Conservation (phyloP, 53 echinoderm and acorn worm genomes). For the Paelopatides confundens region DNA sequence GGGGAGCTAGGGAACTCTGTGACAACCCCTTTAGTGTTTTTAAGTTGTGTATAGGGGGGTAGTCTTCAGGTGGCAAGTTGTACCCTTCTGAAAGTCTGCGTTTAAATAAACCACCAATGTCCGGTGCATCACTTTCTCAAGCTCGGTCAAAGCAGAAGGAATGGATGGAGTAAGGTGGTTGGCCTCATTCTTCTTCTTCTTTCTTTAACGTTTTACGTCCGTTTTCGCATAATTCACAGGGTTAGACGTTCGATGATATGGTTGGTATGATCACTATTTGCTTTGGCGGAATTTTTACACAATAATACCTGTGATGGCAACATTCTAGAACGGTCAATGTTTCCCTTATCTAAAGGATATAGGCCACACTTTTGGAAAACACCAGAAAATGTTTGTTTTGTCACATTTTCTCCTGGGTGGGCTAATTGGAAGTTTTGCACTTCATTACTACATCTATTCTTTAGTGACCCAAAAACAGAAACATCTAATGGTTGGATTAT, state of each 20-base stretch:
- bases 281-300: no score
- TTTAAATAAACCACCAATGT: neutral
- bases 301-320: no score
- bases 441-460: slow-evolving; percentile 33
- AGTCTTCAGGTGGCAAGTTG: neutral
- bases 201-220: no score
- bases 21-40: no score
- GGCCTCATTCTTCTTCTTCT: slow-evolving; percentile 12
- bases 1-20: no score
- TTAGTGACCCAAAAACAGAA: slow-evolving; percentile 27
- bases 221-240: no score
- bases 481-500: slow-evolving; percentile 69
- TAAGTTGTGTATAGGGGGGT: neutral
- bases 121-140: neutral
- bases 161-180: neutral
- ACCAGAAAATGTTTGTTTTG: slow-evolving; percentile 51
- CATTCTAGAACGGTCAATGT: no score
- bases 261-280: no score
- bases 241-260: no score
- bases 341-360: slow-evolving; percentile 31
- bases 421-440: slow-evolving; percentile 29
- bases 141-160: neutral
- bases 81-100: slow-evolving; percentile 2
- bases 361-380: slow-evolving; percentile 55
- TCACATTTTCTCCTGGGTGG: slow-evolving; percentile 48